Base-by-base conservation (phyloP, 23 tunicate species). In the Halocynthia roretzi region DNA sequence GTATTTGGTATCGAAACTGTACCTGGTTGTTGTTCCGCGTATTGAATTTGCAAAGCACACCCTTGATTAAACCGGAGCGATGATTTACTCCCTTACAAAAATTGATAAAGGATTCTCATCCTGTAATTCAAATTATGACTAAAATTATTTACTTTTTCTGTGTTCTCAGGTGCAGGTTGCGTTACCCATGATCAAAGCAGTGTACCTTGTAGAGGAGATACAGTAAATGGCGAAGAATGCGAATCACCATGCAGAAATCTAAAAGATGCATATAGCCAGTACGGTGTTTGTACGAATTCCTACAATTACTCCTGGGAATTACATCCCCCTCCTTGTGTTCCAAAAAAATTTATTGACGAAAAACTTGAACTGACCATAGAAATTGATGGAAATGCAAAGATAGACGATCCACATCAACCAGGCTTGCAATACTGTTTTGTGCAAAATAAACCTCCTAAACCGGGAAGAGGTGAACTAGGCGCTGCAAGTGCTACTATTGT, bases 231-330 rank as follows among this genome's bases (percentile, higher is more conserved):
- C 44, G 44, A 4, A 31, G 44, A 23, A 12, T 87, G 94, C 60
- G 94, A 87, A 55, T 77, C 94, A 6, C 87, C 94, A 23, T 87
- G 94, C 83, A 65, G 80, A 49, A 84, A 86, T 51, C n/a, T 44
- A 6, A 58, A 76, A 14, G 77, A 71, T 18, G 83, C 87, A 10
- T n/a, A 21, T 5, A 23, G 5, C 10, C 76, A 81, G 55, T 87
- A 82, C 80, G 67, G 23, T 11, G 21, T 51, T 10, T 87, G 94
- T 62, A 20, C 61, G 14, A 87, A 87, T 75, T 11, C 18, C 7
- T 87, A 63, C 76, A 53, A 87, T 61, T 77, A 81, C 78, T 71
- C 94, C 21, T 87, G 94, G 94, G 23, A n/a, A 8, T 2, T n/a
- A 8, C 83, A 82, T 55, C 94, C 94, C 5, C 87, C 94, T 5